A percentile compares a stretch with the other conserved stretches of the same genome.
phyloP scores from a whole-genome alignment of 2,888 invertebrate species.

The Tanaodytes sp. region DNA sequence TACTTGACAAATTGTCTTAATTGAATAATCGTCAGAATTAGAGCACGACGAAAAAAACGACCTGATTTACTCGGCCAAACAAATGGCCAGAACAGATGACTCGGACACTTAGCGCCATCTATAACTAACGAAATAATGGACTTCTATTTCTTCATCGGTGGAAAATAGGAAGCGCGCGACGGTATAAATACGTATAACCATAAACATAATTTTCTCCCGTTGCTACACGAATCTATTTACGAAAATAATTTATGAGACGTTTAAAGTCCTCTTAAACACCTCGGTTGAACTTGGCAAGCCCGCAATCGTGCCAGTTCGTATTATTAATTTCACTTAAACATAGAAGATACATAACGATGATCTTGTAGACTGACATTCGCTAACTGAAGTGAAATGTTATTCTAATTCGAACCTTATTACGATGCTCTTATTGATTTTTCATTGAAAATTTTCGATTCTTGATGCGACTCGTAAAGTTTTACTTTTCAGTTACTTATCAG shows the following conservation, averaged over 20 bases:
- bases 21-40: too few species aligned
- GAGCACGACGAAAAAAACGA: conserved; percentile 17
- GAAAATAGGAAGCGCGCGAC: conserved; percentile 35
- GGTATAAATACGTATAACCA: conserved; percentile 51
- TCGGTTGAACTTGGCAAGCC: conserved; percentile 40
- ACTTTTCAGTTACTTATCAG: too few species aligned
- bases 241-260: conserved; percentile 50
- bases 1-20: too few species aligned
- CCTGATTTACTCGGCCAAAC: conserved; percentile 29
- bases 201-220: conserved; percentile 44
- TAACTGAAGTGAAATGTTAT: too few species aligned
- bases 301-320: conserved; percentile 26
- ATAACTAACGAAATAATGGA: conserved; percentile 27
- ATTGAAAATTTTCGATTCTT: too few species aligned
- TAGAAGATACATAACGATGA: too few species aligned
- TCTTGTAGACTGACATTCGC: too few species aligned
- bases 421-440: too few species aligned
- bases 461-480: too few species aligned
- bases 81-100: conserved; percentile 33
- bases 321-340: conserved; percentile 20
- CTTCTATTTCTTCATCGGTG: conserved; percentile 31
- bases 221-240: conserved; percentile 46
- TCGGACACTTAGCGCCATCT: conserved; percentile 39
- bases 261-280: conserved; percentile 49
- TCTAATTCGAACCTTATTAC: too few species aligned